These are phyloP conservation scores for Pristionchus exspectatus DNA, from an alignment of 2,888 invertebrate species.

Conservation along the genomic window DNA sequence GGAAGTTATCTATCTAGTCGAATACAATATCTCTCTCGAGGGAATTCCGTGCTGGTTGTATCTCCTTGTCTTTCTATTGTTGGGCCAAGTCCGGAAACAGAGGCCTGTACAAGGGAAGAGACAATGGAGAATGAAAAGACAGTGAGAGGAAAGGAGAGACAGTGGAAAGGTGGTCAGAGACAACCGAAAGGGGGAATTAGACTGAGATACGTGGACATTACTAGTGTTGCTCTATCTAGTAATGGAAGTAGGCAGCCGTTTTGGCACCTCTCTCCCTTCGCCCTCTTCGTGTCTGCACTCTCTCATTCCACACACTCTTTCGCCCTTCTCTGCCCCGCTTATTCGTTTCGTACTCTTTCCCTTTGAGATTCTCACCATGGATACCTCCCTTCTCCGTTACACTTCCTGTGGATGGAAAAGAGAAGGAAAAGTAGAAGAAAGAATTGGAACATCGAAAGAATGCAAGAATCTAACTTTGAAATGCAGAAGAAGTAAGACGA, in stretches of 20 bases:
- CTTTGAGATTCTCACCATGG: slow-evolving; percentile 28
- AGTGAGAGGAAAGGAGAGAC: not conserved
- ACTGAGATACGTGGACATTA: not conserved
- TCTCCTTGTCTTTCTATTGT: slow-evolving; percentile 24
- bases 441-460: not conserved
- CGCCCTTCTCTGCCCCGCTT: not conserved
- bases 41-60: not conserved
- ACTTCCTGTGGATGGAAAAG: not conserved
- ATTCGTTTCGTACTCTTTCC: not conserved
- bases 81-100: not conserved
- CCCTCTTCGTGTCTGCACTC: not conserved
- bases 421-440: not conserved
- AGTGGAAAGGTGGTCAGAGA: not conserved
- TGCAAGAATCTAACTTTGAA: slow-evolving; percentile 57
- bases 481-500: slow-evolving; percentile 63
- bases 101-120: not conserved
- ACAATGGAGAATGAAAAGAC: not conserved
- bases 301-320: not conserved
- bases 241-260: not conserved
- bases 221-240: slow-evolving; percentile 14
- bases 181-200: not conserved
- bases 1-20: not conserved
- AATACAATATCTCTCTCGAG: not conserved
- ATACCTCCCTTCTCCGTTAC: slow-evolving; percentile 39
- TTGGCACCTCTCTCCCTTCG: not conserved